Conservation (phyloP, 1,140 invertebrate genomes). For the Listronotus bonariensis region DNA sequence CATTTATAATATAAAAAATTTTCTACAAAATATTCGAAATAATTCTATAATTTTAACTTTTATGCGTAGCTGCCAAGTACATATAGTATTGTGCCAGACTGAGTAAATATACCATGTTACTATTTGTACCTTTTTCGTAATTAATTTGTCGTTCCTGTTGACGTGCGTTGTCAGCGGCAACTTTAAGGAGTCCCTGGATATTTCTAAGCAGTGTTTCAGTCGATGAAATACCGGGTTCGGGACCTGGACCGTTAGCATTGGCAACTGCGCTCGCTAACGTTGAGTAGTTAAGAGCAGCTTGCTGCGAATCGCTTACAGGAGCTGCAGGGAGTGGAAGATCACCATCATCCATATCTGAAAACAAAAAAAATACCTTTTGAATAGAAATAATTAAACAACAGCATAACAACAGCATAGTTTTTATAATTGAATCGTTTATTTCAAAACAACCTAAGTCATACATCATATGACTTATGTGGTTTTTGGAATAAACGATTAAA, state of each 20-base stretch:
- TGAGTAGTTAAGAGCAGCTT: slow-evolving; percentile 74
- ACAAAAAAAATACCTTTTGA: not conserved
- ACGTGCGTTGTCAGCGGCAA: slow-evolving; percentile 92
- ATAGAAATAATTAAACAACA: too few relatives aligned
- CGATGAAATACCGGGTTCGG: slow-evolving; percentile 69
- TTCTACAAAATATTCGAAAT: not conserved
- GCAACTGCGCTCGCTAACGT: slow-evolving; percentile 64
- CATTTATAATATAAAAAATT: not conserved
- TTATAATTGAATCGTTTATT: too few relatives aligned
- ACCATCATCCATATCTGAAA: slow-evolving; percentile 66
- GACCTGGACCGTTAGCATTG: slow-evolving; percentile 56
- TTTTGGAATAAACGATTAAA: too few relatives aligned
- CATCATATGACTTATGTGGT: too few relatives aligned
- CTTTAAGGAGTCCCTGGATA: slow-evolving; percentile 92
- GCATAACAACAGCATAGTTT: too few relatives aligned
- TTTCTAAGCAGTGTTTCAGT: slow-evolving; percentile 92
- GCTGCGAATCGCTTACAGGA: slow-evolving; percentile 64
- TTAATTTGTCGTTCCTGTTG: slow-evolving; percentile 94
- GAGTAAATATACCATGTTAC: slow-evolving; percentile 56
- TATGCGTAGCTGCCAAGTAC: slow-evolving; percentile 56
- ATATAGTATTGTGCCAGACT: slow-evolving; percentile 56
- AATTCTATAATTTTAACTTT: slow-evolving; percentile 44
- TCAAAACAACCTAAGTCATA: too few relatives aligned
- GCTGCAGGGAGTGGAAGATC: slow-evolving; percentile 65
- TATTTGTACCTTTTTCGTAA: slow-evolving; percentile 89